These are phyloP conservation scores for Paralinhomoeus sp. DNA, from an alignment of 2,888 invertebrate genomes.

Conservation along the genomic window DNA sequence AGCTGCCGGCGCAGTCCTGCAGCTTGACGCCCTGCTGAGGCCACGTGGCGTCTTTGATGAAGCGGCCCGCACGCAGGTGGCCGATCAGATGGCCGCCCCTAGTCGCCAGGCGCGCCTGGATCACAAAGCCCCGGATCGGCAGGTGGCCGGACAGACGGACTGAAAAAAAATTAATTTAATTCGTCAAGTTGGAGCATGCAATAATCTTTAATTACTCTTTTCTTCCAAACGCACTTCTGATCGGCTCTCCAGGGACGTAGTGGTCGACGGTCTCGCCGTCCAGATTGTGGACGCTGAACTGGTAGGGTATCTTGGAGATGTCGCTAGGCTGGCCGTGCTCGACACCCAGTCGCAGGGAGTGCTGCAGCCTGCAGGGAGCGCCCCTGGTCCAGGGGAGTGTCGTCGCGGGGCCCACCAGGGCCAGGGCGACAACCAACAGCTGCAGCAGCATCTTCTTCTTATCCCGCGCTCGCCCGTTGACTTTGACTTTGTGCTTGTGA, in stretches of 20 bases:
- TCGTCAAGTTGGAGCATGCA: neutral
- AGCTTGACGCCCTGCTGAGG: neutral
- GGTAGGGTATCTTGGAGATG: neutral
- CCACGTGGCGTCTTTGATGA: neutral
- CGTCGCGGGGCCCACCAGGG: no score
- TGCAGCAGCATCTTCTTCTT: no score
- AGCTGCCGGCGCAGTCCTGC: neutral
- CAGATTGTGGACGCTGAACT: neutral
- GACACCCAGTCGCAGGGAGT: neutral
- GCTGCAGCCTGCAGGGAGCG: slow-evolving; percentile 3
- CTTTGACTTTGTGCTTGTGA: no score
- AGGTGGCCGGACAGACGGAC: neutral
- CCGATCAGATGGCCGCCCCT: slow-evolving; percentile 4
- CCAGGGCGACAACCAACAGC: no score
- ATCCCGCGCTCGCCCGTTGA: no score
- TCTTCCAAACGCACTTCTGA: neutral
- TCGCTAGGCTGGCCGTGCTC: slow-evolving; percentile 1
- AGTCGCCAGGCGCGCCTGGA: slow-evolving; percentile 5
- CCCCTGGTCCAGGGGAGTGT: slow-evolving; percentile 1
- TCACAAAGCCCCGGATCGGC: slow-evolving; percentile 1
- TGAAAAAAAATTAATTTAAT: slow-evolving; percentile 1
- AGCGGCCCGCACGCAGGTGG: slow-evolving; percentile 3
- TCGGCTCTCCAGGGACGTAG: slow-evolving; percentile 1
- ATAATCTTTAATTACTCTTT: neutral
- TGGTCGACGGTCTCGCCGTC: neutral